A percentile compares a stretch with the other conserved stretches of the same genome.
Conservation (phyloP, 2,797 vertebrate genomes). For the Choloepus didactylus region DNA sequence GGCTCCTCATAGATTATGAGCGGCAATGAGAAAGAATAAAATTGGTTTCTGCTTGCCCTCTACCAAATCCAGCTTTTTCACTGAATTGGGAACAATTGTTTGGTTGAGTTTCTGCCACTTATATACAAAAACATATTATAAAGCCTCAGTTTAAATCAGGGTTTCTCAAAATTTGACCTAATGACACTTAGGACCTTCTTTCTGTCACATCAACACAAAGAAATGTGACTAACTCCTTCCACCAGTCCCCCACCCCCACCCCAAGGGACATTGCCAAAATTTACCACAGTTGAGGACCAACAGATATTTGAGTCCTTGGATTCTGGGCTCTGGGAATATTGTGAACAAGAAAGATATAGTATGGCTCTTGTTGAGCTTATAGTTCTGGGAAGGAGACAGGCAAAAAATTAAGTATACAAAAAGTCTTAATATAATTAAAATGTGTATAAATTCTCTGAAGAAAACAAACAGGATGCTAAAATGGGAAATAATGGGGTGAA, state of each 20-base stretch:
- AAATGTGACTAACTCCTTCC: neutral
- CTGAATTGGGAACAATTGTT: neutral
- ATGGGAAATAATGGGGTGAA: neutral
- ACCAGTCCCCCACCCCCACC: neutral
- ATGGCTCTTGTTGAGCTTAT: neutral
- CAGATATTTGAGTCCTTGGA: neutral
- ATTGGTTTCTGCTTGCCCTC: neutral
- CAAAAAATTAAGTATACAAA: neutral
- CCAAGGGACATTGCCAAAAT: neutral
- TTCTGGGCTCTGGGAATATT: neutral
- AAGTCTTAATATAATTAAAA: slow-evolving; percentile 25
- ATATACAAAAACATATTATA: neutral
- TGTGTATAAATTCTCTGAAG: neutral
- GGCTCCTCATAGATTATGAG: neutral
- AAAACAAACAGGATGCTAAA: neutral
- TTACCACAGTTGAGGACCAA: neutral
- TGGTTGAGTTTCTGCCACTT: slow-evolving; percentile 14
- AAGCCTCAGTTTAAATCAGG: neutral
- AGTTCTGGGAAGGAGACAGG: neutral
- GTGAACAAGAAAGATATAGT: neutral
- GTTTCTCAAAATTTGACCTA: neutral
- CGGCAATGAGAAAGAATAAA: neutral
- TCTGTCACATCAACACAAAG: neutral
- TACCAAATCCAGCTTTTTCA: neutral
- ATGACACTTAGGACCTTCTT: neutral